phyloP scores from a whole-genome alignment of 2,797 vertebrate species.

The Valencia hispanica region DNA sequence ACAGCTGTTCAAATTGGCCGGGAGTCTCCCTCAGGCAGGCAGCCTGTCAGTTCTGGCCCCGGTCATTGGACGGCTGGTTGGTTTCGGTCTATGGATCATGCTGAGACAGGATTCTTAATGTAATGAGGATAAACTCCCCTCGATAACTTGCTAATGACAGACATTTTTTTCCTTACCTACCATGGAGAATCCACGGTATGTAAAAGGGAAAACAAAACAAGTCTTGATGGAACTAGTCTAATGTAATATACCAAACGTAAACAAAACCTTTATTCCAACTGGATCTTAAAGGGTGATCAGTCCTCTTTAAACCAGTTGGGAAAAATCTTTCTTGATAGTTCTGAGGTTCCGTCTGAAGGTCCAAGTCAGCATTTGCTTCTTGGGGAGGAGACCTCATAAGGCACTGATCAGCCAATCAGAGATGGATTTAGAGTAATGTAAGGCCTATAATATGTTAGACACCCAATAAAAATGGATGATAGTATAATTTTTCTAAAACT shows the following conservation, averaged over 20 bases:
- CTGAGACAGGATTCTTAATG: neutral
- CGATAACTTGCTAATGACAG: neutral
- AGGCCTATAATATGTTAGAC: neutral
- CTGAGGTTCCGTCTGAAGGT: neutral
- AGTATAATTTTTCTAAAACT: neutral
- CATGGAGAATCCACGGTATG: neutral
- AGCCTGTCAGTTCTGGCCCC: neutral
- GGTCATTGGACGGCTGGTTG: neutral
- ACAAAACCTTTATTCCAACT: neutral
- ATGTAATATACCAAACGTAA: neutral
- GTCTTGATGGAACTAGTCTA: neutral
- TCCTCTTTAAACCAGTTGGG: neutral
- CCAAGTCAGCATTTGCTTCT: neutral
- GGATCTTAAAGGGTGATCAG: neutral
- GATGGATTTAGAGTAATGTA: neutral
- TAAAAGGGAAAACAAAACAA: neutral
- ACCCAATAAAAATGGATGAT: neutral
- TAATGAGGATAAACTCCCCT: neutral
- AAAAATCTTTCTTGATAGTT: neutral
- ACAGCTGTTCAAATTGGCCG: neutral
- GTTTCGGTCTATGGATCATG: neutral
- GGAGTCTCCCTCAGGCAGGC: neutral
- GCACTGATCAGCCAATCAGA: neutral
- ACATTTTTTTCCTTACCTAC: neutral
- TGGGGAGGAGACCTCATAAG: neutral